These are phyloP conservation scores for Hyla sarda DNA, from an alignment of 2,113 vertebrate genomes.

Conservation along the genomic window DNA sequence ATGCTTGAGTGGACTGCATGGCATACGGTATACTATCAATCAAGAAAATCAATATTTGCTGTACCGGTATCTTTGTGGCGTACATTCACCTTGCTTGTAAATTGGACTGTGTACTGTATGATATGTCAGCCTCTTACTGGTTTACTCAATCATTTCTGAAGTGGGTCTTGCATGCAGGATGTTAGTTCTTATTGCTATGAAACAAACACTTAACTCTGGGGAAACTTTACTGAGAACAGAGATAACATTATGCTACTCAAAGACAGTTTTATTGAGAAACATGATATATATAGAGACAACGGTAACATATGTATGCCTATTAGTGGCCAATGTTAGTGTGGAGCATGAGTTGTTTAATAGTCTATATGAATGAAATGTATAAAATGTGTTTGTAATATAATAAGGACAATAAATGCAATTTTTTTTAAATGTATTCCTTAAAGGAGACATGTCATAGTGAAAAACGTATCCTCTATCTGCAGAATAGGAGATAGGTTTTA, in stretches of 20 bases:
- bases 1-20: constrained; percentile 71
- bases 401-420: too few relatives aligned
- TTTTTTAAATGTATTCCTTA: too few relatives aligned
- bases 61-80: constrained; percentile 75
- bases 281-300: neutral
- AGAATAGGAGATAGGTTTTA: too few relatives aligned
- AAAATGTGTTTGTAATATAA: neutral
- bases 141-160: constrained; percentile 63
- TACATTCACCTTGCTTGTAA: constrained; percentile 71
- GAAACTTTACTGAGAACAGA: neutral
- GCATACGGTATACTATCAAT: constrained; percentile 69
- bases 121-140: constrained; percentile 60
- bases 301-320: neutral
- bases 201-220: constrained; percentile 45
- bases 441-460: too few relatives aligned
- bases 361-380: neutral
- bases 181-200: constrained; percentile 44
- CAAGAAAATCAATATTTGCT: constrained; percentile 84
- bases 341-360: neutral
- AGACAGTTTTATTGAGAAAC: neutral
- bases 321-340: neutral
- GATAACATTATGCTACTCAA: constrained; percentile 23
- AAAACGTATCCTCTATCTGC: too few relatives aligned
- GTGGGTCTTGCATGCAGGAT: constrained; percentile 57
- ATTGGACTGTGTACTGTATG: constrained; percentile 63